Conservation (phyloP, 2,113 vertebrate species). For the Blennius ocellaris region DNA sequence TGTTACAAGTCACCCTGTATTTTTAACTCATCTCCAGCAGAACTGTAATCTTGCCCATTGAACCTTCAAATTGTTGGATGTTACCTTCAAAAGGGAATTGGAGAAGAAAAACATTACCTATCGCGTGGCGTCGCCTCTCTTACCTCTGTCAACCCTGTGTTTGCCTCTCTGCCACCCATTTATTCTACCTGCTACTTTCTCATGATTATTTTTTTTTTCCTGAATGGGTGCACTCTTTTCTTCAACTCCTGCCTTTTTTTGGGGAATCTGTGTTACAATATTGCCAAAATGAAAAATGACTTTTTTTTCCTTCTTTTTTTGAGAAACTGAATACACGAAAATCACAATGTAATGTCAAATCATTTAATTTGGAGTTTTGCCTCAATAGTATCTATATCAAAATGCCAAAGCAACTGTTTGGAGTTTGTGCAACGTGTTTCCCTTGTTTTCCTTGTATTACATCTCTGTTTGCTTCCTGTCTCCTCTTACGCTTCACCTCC, state of each 20-base stretch:
- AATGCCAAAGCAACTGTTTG: conserved; percentile 5
- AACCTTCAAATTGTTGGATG: conserved; percentile 80
- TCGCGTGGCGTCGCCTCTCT: conserved; percentile 61
- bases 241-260: conserved; percentile 43
- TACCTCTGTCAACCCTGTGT: conserved; percentile 66
- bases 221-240: conserved; percentile 37
- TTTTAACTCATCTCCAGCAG: conserved; percentile 75
- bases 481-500: conserved; percentile 40
- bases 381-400: conserved; percentile 34
- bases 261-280: conserved; percentile 24
- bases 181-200: conserved; percentile 56
- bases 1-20: conserved; percentile 71
- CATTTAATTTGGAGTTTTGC: conserved; percentile 29
- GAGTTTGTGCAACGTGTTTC: conserved; percentile 3
- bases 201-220: conserved; percentile 48
- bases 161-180: conserved; percentile 47
- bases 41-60: conserved; percentile 75
- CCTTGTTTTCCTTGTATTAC: conserved; percentile 26
- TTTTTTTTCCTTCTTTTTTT: no score
- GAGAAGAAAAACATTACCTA: conserved; percentile 67
- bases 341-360: conserved; percentile 24
- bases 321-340: not conserved
- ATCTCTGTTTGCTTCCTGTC: conserved; percentile 38
- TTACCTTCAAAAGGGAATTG: conserved; percentile 71
- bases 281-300: conserved; percentile 39